Percentiles rank a stretch among this genome's conserved stretches.
Evolutionary conservation across 2,113 vertebrate species (phyloP).

Genomic region (Cairina moschata): DNA sequence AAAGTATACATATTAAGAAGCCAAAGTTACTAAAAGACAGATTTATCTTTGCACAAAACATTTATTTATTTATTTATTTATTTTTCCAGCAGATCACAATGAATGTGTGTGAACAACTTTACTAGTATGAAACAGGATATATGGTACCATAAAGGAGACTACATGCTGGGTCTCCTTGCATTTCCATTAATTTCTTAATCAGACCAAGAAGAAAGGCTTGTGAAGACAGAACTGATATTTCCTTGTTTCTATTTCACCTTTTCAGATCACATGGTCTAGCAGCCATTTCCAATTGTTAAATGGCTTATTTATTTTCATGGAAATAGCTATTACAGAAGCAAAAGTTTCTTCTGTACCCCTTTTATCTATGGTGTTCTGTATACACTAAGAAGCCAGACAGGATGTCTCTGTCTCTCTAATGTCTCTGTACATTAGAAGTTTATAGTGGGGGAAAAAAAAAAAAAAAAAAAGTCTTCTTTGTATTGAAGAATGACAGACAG

Average conservation of each 20-base stretch:
- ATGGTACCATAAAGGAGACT: not conserved
- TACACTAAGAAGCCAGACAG: not conserved
- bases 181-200: not conserved
- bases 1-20: not conserved
- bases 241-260: not conserved
- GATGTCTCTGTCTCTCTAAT: not conserved
- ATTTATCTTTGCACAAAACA: not conserved
- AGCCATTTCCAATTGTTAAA: not conserved
- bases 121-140: not conserved
- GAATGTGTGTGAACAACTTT: not conserved
- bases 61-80: not conserved
- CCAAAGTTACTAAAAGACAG: not conserved
- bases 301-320: not conserved
- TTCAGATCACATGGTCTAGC: not conserved
- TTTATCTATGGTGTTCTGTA: not conserved
- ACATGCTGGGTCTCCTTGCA: not conserved
- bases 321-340: not conserved
- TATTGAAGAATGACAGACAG: not conserved
- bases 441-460: not conserved
- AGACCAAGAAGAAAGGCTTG: not conserved
- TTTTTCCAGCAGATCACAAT: not conserved
- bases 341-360: not conserved
- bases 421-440: not conserved
- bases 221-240: not conserved
- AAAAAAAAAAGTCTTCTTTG: not conserved